Evolutionary conservation across 2,888 invertebrate genomes (phyloP).

Genomic region (Diaperis boleti): DNA sequence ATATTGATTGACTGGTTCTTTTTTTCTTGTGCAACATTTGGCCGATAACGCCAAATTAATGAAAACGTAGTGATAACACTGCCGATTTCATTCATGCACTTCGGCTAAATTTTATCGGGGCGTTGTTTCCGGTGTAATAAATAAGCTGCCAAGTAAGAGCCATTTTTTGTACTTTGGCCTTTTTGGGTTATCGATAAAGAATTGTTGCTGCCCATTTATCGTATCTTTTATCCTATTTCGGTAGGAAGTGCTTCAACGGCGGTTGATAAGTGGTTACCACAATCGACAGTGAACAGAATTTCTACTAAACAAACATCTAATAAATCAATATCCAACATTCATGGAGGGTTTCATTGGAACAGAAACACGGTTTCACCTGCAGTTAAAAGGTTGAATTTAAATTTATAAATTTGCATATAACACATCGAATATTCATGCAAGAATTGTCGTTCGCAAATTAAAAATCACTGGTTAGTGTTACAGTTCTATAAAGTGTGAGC

Average conservation of each 20-base stretch:
- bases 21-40: conserved; percentile 17
- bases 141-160: too few species aligned
- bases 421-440: neutral
- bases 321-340: neutral
- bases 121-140: neutral
- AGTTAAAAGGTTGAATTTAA: neutral
- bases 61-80: conserved; percentile 24
- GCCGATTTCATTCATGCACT: conserved; percentile 26
- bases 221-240: neutral
- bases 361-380: neutral
- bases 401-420: neutral
- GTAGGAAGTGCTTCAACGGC: conserved; percentile 21
- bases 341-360: neutral
- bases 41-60: conserved; percentile 12
- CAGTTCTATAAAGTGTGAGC: too few species aligned
- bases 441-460: neutral
- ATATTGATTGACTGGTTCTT: conserved; percentile 19
- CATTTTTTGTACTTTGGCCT: conserved; percentile 22
- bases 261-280: conserved; percentile 1
- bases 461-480: neutral
- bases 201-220: conserved; percentile 6
- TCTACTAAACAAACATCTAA: too few species aligned
- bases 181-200: conserved; percentile 8
- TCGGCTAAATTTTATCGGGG: conserved; percentile 17
- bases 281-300: neutral